phyloP scores from a whole-genome alignment of 2,888 invertebrate species.

The Lithophane semibrunnea region DNA sequence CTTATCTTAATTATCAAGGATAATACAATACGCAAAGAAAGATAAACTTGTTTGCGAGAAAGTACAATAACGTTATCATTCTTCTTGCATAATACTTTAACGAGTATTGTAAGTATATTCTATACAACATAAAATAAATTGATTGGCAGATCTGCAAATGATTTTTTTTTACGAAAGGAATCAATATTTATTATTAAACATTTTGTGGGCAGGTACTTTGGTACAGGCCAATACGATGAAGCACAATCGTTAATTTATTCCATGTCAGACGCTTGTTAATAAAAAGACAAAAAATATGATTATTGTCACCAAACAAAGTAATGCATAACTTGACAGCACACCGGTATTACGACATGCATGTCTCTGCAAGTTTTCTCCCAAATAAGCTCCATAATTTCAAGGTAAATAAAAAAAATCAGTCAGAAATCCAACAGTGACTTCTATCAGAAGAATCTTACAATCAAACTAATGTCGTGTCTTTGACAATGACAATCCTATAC shows the following conservation, averaged over 20 bases:
- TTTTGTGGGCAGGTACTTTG: neutral
- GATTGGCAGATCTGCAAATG: slow-evolving; percentile 13
- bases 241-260: neutral
- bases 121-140: neutral
- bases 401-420: neutral
- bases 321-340: no score
- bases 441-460: slow-evolving; percentile 25
- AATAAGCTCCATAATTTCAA: neutral
- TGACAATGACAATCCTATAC: slow-evolving; percentile 78
- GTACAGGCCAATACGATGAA: neutral
- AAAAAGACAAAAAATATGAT: slow-evolving; percentile 4
- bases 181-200: neutral
- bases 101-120: neutral
- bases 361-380: slow-evolving; percentile 12
- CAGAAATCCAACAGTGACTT: neutral
- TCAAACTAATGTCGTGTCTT: slow-evolving; percentile 65
- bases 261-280: no score
- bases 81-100: slow-evolving; percentile 39
- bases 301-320: slow-evolving; percentile 7
- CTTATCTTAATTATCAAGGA: slow-evolving; percentile 69
- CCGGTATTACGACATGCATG: slow-evolving; percentile 20
- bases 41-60: slow-evolving; percentile 66
- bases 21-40: slow-evolving; percentile 58
- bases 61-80: slow-evolving; percentile 48
- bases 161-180: neutral